Conservation (phyloP, 92 coral and sea anemone genomes). For the Palythoa grandis region DNA sequence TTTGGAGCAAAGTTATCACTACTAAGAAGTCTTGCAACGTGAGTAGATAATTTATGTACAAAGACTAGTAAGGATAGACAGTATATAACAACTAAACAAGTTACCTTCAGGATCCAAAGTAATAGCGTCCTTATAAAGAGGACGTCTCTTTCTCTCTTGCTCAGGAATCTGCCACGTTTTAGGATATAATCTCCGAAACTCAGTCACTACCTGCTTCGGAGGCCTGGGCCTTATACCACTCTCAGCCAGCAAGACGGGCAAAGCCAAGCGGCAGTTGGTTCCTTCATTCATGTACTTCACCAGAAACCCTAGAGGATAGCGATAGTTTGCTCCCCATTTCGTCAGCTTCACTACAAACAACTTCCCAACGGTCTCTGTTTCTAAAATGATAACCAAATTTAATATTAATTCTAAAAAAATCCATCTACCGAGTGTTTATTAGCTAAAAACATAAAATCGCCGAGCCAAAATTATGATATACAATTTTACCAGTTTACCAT, state of each 20-base stretch:
- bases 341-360: slow-evolving; percentile 89
- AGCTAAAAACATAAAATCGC: too few species aligned
- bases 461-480: too few species aligned
- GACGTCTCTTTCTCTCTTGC: slow-evolving; percentile 70
- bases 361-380: slow-evolving; percentile 77
- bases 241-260: slow-evolving; percentile 79
- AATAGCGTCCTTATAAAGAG: slow-evolving; percentile 62
- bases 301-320: slow-evolving; percentile 89
- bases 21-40: background rate
- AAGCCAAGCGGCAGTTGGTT: slow-evolving; percentile 51
- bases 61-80: too few species aligned
- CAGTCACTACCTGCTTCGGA: slow-evolving; percentile 57
- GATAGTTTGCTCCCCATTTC: slow-evolving; percentile 95
- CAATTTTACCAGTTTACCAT: too few species aligned
- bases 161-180: slow-evolving; percentile 76
- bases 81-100: background rate
- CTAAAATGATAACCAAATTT: slow-evolving; percentile 47
- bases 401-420: background rate
- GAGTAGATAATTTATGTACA: too few species aligned
- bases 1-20: background rate
- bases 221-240: slow-evolving; percentile 69
- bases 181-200: slow-evolving; percentile 61
- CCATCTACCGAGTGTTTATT: background rate
- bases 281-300: slow-evolving; percentile 71
- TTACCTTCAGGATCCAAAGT: slow-evolving; percentile 76